Percentiles rank a stretch among this genome's conserved stretches.
Conservation (phyloP, 2,113 vertebrate genomes). For the Sylvilagus bachmani region DNA sequence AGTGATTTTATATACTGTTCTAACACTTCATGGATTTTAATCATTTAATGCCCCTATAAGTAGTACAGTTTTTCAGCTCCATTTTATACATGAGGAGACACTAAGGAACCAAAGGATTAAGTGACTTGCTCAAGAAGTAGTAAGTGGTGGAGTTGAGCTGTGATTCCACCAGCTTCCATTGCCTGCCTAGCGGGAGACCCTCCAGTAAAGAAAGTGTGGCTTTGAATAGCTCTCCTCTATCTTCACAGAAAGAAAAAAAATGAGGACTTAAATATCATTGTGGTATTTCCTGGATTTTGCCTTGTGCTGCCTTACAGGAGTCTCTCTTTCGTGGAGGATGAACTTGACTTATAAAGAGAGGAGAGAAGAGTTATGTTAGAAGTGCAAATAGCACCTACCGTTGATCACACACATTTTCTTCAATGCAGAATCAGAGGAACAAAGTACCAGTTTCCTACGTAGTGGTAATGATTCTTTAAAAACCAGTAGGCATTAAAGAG, state of each 20-base stretch:
- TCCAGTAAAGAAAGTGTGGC: background rate
- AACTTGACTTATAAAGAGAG: background rate
- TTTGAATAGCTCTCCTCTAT: background rate
- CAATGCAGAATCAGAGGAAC: background rate
- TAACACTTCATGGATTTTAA: background rate
- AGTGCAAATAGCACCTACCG: background rate
- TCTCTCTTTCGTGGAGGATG: background rate
- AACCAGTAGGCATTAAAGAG: conserved; percentile 29
- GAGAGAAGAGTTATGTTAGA: background rate
- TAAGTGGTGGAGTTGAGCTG: background rate
- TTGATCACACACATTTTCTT: background rate
- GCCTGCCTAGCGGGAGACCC: background rate
- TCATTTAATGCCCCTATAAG: background rate
- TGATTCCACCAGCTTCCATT: background rate
- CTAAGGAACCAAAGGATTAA: background rate
- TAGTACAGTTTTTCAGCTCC: background rate
- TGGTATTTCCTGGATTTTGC: background rate
- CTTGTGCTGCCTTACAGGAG: background rate
- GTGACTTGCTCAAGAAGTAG: background rate
- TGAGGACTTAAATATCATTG: background rate
- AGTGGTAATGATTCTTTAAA: conserved; percentile 20
- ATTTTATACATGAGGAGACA: background rate
- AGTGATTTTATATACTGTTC: background rate
- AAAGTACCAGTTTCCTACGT: background rate
- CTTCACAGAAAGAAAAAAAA: background rate